Conservation (phyloP, 2,888 invertebrate genomes). For the Aethes cnicana region DNA sequence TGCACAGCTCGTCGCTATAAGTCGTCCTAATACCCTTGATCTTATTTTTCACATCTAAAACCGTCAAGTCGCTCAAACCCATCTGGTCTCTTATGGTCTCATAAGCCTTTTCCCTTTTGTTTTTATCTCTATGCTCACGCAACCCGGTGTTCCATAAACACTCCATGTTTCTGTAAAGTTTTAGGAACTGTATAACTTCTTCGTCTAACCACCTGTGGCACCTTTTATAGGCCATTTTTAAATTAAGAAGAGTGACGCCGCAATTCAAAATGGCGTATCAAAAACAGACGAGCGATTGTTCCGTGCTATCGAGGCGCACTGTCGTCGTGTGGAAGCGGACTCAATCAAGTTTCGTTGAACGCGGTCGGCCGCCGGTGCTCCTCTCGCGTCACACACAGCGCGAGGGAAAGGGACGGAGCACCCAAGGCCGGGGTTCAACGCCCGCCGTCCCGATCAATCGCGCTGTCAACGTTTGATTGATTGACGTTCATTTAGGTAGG, state of each 20-base stretch:
- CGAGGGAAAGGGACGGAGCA: not conserved
- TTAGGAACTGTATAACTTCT: conserved; percentile 5
- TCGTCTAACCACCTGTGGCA: conserved; percentile 10
- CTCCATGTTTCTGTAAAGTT: conserved; percentile 7
- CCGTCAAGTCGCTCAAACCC: not conserved
- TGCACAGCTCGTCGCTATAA: conserved; percentile 8
- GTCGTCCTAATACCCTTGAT: conserved; percentile 9
- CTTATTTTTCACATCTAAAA: conserved; percentile 9
- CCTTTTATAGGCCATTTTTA: conserved; percentile 1
- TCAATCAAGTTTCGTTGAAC: conserved; percentile 11
- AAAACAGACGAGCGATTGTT: not conserved
- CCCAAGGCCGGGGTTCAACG: not conserved
- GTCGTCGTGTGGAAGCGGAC: not conserved
- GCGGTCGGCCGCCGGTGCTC: not conserved
- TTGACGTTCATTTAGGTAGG: conserved; percentile 1
- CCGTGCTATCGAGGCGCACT: not conserved
- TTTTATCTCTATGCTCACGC: conserved; percentile 1
- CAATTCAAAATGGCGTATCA: too few species aligned
- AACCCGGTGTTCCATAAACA: conserved; percentile 13
- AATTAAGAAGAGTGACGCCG: too few species aligned
- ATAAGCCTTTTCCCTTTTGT: conserved; percentile 6
- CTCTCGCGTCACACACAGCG: not conserved
- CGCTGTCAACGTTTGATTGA: conserved; percentile 11
- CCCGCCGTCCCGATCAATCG: conserved; percentile 1
- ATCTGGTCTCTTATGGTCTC: not conserved